These are phyloP conservation scores for Linurgus olivaceus DNA, from an alignment of 2,797 vertebrate species.

Conservation along the genomic window DNA sequence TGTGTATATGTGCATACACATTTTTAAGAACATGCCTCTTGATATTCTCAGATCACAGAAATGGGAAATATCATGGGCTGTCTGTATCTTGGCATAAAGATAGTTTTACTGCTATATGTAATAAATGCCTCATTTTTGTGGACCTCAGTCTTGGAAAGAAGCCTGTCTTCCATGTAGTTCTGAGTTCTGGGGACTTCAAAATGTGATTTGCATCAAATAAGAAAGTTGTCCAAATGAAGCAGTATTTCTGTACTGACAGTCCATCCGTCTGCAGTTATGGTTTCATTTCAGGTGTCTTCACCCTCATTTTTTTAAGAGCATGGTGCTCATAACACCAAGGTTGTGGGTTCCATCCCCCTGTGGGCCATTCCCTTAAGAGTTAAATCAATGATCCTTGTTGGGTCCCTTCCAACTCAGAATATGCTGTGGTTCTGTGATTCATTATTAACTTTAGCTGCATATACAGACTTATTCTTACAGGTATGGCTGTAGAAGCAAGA, in stretches of 20 bases:
- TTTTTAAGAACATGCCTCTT: background rate
- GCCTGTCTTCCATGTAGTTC: background rate
- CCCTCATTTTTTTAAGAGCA: background rate
- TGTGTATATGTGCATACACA: too few species aligned
- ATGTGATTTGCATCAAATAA: background rate
- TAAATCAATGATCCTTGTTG: background rate
- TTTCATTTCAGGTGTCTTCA: background rate
- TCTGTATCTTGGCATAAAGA: background rate
- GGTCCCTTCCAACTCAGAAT: background rate
- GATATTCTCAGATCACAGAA: background rate
- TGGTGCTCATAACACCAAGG: too few species aligned
- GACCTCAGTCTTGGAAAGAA: background rate
- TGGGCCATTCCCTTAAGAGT: background rate
- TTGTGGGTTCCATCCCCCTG: background rate
- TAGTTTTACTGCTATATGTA: background rate
- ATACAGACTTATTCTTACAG: background rate
- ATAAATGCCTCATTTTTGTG: background rate
- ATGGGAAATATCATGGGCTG: background rate
- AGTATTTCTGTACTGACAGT: background rate
- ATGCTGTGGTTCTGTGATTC: background rate
- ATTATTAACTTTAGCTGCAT: background rate
- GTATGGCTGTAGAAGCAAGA: background rate
- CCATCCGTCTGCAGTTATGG: background rate
- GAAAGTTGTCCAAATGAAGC: background rate
- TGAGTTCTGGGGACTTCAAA: background rate